A percentile compares a stretch with the other conserved stretches of the same genome.
Evolutionary conservation across 1,140 invertebrate species (phyloP).

Genomic region (Bathynomus jamesi): DNA sequence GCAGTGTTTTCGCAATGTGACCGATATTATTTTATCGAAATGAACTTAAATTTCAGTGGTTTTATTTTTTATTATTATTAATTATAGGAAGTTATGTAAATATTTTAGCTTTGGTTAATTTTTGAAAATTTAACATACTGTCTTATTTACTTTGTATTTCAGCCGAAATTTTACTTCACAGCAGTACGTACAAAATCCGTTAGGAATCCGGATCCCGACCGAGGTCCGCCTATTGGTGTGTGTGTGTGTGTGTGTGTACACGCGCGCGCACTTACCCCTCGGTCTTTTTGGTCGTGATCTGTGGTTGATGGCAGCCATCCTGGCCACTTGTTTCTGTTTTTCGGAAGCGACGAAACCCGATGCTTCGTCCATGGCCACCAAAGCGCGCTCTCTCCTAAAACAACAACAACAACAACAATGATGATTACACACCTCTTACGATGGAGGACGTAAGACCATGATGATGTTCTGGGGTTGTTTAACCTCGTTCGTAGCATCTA

Average conservation of each 20-base stretch:
- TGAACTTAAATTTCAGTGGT: too few relatives aligned
- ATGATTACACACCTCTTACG: too few relatives aligned
- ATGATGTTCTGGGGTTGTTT: too few relatives aligned
- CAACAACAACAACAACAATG: neutral
- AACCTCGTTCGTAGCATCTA: too few relatives aligned
- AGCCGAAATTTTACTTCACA: conserved; percentile 45
- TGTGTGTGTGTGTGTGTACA: too few relatives aligned
- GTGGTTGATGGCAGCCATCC: conserved; percentile 50
- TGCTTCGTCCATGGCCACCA: conserved; percentile 42
- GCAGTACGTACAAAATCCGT: conserved; percentile 45
- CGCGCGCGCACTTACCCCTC: conserved; percentile 49
- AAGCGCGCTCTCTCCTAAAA: conserved; percentile 47
- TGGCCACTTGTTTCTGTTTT: conserved; percentile 47
- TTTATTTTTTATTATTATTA: too few relatives aligned
- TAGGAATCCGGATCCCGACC: neutral
- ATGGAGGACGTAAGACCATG: too few relatives aligned
- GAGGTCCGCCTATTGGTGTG: neutral
- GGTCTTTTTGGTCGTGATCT: conserved; percentile 52
- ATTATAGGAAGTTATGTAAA: too few relatives aligned
- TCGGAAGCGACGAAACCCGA: conserved; percentile 33
- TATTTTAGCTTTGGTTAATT: neutral
- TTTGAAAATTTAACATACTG: neutral
- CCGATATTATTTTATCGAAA: too few relatives aligned
- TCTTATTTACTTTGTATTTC: neutral
- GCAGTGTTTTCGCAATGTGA: too few relatives aligned